Conservation (phyloP, 2,888 invertebrate genomes). For the Molanna angustata region DNA sequence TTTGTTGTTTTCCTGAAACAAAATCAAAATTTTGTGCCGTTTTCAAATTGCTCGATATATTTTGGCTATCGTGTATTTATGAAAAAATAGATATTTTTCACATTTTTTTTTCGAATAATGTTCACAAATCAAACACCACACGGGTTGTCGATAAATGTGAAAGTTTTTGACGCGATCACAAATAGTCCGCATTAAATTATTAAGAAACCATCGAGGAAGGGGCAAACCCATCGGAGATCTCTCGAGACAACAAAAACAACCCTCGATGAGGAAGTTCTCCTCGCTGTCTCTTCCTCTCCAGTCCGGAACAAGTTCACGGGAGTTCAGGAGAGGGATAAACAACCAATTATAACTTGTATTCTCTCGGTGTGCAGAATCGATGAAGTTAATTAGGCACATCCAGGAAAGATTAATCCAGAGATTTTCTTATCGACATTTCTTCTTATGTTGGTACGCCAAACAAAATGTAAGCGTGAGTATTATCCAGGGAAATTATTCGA, state of each 20-base stretch:
- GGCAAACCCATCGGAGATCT: constrained; percentile 13
- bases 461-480: no score
- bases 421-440: neutral
- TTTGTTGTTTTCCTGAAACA: no score
- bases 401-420: neutral
- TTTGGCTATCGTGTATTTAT: no score
- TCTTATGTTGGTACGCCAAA: no score
- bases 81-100: no score
- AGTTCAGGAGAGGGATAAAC: constrained; percentile 7
- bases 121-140: no score
- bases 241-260: constrained; percentile 21
- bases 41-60: no score
- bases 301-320: neutral
- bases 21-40: no score
- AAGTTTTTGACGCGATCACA: constrained; percentile 10
- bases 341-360: constrained; percentile 19
- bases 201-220: constrained; percentile 15
- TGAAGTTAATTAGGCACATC: neutral
- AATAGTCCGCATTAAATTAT: constrained; percentile 9
- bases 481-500: no score
- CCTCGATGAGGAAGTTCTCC: constrained; percentile 2
- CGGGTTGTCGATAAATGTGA: constrained; percentile 5
- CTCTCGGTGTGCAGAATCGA: neutral
- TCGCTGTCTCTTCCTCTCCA: neutral
- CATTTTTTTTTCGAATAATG: no score